Conservation (phyloP, 1,140 invertebrate genomes). For the Rhagoletis pomonella region DNA sequence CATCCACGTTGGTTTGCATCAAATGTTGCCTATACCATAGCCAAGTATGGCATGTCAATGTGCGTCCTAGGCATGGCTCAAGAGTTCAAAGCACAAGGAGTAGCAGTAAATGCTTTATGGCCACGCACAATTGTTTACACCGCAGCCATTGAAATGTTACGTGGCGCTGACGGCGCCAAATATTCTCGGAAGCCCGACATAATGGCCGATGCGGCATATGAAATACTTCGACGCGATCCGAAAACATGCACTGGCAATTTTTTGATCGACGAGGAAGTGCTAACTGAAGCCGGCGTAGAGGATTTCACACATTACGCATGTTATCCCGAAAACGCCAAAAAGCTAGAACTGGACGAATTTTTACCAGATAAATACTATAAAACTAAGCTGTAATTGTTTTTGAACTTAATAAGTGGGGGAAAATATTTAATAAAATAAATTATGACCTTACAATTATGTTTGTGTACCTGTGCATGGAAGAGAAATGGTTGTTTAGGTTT, state of each 20-base stretch:
- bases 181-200: conserved; percentile 91
- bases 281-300: conserved; percentile 85
- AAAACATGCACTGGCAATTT: conserved; percentile 88
- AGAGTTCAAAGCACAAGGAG: conserved; percentile 87
- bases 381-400: neutral
- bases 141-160: conserved; percentile 95
- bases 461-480: too few relatives aligned
- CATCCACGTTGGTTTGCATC: conserved; percentile 91
- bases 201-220: conserved; percentile 96
- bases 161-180: conserved; percentile 78
- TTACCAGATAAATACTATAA: conserved; percentile 71
- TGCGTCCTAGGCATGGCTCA: conserved; percentile 96
- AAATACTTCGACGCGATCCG: conserved; percentile 85
- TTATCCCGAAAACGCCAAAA: conserved; percentile 81
- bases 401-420: too few relatives aligned
- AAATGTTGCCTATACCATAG: conserved; percentile 96
- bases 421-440: too few relatives aligned
- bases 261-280: conserved; percentile 93
- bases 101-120: conserved; percentile 97
- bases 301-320: conserved; percentile 91
- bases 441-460: too few relatives aligned
- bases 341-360: conserved; percentile 92
- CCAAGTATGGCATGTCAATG: conserved; percentile 99
- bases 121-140: conserved; percentile 94
- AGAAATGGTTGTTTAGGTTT: too few relatives aligned